Conservation (phyloP, 2,888 invertebrate species). For the Atrina japonica region DNA sequence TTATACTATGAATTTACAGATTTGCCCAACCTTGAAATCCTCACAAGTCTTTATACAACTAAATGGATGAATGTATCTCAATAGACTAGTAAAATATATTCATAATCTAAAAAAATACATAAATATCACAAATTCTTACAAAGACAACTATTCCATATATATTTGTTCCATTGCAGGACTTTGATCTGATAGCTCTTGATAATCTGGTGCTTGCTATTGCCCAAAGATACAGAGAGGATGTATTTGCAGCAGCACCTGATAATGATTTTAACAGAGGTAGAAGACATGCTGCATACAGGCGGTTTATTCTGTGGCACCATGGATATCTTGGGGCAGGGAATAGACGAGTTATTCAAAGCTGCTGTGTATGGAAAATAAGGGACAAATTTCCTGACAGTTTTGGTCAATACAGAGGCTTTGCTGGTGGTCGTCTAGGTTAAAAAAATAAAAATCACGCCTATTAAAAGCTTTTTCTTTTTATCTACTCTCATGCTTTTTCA, state of each 20-base stretch:
- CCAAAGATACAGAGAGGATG: slow-evolving; percentile 30
- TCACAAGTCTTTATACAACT: too few species aligned
- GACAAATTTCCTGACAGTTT: too few species aligned
- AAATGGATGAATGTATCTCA: too few species aligned
- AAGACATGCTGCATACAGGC: slow-evolving; percentile 50
- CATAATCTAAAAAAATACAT: too few species aligned
- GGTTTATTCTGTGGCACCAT: slow-evolving; percentile 46
- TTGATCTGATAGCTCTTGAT: slow-evolving; percentile 39
- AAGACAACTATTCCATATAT: background rate
- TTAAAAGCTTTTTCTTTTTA: too few species aligned
- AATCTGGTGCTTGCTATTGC: slow-evolving; percentile 34
- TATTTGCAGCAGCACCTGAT: slow-evolving; percentile 28
- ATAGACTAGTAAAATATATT: too few species aligned
- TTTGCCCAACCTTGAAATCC: too few species aligned
- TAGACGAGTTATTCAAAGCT: slow-evolving; percentile 49
- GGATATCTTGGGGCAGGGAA: slow-evolving; percentile 45
- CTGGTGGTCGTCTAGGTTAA: slow-evolving; percentile 1
- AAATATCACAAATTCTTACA: background rate
- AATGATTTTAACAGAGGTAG: slow-evolving; percentile 34
- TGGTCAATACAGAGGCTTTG: slow-evolving; percentile 46
- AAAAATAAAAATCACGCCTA: too few species aligned
- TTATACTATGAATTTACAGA: too few species aligned
- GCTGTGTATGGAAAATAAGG: slow-evolving; percentile 48
- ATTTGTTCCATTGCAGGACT: slow-evolving; percentile 23
- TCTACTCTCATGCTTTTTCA: too few species aligned